phyloP scores from a whole-genome alignment of 2,888 invertebrate species.

The Glaucopsyche alexis region DNA sequence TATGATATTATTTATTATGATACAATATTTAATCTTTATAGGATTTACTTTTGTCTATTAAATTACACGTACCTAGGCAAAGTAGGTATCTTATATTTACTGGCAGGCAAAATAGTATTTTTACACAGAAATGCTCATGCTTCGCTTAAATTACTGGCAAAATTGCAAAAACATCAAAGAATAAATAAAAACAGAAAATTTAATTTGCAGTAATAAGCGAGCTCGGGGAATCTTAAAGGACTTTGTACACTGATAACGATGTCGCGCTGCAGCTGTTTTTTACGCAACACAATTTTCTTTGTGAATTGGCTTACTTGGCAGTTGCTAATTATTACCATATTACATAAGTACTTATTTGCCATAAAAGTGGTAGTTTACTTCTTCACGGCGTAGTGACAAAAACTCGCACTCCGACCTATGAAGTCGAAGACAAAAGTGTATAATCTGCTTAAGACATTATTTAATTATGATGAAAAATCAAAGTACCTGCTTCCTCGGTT shows the following conservation, averaged over 20 bases:
- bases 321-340: background rate
- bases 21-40: background rate
- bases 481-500: slow-evolving; percentile 32
- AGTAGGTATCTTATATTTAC: too few species aligned
- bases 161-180: slow-evolving; percentile 21
- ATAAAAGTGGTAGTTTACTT: too few species aligned
- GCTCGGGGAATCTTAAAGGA: slow-evolving; percentile 23
- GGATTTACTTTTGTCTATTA: too few species aligned
- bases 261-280: background rate
- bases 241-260: slow-evolving; percentile 21
- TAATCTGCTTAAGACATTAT: slow-evolving; percentile 29
- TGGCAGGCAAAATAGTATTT: too few species aligned
- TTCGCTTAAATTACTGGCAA: background rate
- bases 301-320: background rate
- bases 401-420: too few species aligned
- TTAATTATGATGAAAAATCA: slow-evolving; percentile 37
- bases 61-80: too few species aligned
- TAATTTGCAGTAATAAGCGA: slow-evolving; percentile 25
- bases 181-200: slow-evolving; percentile 24
- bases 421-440: background rate
- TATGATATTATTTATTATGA: background rate
- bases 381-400: too few species aligned
- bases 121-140: background rate
- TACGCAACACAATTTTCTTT: background rate
- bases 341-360: too few species aligned